A percentile compares a stretch with the other conserved stretches of the same genome.
phyloP scores from a whole-genome alignment of 2,797 vertebrate species.

The Sciurus carolinensis region DNA sequence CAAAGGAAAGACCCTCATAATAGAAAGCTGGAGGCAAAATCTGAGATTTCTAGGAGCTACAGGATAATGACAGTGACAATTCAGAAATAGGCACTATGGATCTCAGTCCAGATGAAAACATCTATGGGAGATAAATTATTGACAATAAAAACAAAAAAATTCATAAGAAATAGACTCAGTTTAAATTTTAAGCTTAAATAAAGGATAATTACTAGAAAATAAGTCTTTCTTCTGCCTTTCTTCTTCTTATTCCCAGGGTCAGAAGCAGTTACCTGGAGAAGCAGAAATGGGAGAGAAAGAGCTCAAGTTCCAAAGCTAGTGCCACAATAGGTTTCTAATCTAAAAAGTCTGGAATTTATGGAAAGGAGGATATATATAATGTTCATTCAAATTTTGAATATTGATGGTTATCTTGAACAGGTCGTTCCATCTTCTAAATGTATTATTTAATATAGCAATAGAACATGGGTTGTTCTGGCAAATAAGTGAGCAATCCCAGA shows the following conservation, averaged over 20 bases:
- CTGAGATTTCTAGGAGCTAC: background rate
- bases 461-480: background rate
- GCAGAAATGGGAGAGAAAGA: background rate
- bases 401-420: background rate
- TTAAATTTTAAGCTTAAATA: conserved; percentile 6
- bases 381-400: background rate
- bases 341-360: background rate
- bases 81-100: background rate
- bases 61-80: background rate
- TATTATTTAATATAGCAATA: background rate
- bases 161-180: background rate
- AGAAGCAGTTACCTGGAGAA: background rate
- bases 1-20: background rate
- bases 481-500: background rate
- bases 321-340: background rate
- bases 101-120: background rate
- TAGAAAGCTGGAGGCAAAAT: background rate
- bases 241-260: background rate
- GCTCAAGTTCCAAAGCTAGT: background rate
- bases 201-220: background rate
- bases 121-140: background rate
- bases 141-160: background rate
- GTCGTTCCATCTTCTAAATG: background rate
- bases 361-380: background rate
- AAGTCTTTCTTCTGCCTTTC: background rate